phyloP scores from a whole-genome alignment of 2,888 invertebrate species.

The Temnothorax rugatulus region DNA sequence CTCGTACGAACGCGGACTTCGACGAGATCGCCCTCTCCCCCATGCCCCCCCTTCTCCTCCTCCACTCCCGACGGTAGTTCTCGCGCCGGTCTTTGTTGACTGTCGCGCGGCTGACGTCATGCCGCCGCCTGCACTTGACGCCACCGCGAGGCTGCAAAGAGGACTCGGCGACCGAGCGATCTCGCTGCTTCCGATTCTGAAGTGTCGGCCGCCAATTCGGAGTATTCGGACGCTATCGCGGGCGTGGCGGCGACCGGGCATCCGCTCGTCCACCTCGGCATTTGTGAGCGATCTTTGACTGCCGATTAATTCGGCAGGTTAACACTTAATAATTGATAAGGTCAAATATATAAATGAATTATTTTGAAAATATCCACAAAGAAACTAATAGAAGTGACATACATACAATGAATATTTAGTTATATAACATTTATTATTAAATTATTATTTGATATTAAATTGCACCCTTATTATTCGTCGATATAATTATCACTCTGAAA shows the following conservation, averaged over 20 bases:
- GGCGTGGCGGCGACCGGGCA: conserved; percentile 1
- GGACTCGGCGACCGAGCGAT: conserved; percentile 61
- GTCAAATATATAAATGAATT: not conserved
- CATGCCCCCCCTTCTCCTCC: conserved; percentile 10
- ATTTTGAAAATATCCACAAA: not conserved
- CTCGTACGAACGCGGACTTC: conserved; percentile 23
- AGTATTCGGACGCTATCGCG: conserved; percentile 2
- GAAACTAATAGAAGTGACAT: not conserved
- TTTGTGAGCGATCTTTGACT: not conserved
- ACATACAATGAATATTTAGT: not conserved
- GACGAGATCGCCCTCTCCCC: conserved; percentile 34
- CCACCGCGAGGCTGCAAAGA: conserved; percentile 72
- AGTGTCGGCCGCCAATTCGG: conserved; percentile 48
- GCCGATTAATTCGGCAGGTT: not conserved
- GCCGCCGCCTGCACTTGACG: conserved; percentile 77
- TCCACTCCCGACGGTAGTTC: conserved; percentile 47
- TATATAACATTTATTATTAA: not conserved
- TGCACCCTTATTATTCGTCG: not conserved
- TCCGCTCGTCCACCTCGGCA: conserved; percentile 9
- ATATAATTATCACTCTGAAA: not conserved
- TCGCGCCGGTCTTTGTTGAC: conserved; percentile 74
- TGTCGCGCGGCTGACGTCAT: conserved; percentile 77
- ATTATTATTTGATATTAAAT: not conserved
- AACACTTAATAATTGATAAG: not conserved
- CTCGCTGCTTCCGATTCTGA: conserved; percentile 51